Evolutionary conservation across 2,113 vertebrate species (phyloP), one percentile per base, ranked within the genome.

Genomic region (Paradisaea rubra): DNA sequence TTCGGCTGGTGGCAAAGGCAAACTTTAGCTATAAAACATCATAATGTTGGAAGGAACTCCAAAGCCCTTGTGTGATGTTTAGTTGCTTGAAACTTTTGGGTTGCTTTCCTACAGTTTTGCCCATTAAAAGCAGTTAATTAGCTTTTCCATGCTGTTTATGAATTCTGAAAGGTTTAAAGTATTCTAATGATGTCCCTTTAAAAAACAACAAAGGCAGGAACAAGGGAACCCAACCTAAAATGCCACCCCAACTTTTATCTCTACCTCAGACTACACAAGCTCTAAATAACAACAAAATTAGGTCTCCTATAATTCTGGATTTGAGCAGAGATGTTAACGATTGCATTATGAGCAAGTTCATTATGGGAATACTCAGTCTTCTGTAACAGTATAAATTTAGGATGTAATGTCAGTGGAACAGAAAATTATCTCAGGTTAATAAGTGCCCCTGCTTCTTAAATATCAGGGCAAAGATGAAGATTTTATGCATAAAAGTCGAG

Each of bases 391-490:
- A 60, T 23, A 57, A 79, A 93, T 71, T 81, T 73, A 86, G 68
- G 68, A 28, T 52, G 30, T 53, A 57, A 93, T 53, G 42, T 39
- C 86, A 89, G 39, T 60, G 33, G 50, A 70, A 77, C 47, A 92
- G 82, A 90, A 87, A 78, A 89, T 89, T 56, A 47, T 78, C 59
- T 82, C 42, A 21, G 35, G 56, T 90, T 93, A 91, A 33, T 72
- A 91, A 93, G 54, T 76, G 42, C 23, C 86, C 23, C 53, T 85
- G 41, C 24, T 83, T 60, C 30, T 91, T 92, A 94, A 93, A 93
- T 68, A 77, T 47, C 85, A 93, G 61, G 63, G 73, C 66, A 91
- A 92, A 90, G 63, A 71, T 22, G 23, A 76, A 69, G 54, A 92
- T 78, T 79, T 89, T 57, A 56, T 79, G 50, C 21, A 10, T 84